Evolutionary conservation across 2,888 invertebrate species (phyloP), one percentile per base, ranked within the genome.

Genomic region (Nebria brevicollis): DNA sequence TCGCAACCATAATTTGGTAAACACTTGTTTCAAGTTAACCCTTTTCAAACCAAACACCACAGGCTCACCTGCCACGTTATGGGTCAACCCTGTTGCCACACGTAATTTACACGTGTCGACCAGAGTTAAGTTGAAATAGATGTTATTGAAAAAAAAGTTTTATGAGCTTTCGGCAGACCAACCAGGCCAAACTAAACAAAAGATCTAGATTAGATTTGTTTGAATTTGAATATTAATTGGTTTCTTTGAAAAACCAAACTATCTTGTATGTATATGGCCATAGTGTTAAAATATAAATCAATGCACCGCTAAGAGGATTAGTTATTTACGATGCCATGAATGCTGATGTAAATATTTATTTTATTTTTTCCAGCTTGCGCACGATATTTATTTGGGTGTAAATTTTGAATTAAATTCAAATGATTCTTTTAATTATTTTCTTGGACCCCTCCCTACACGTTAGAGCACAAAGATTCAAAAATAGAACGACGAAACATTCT

Each of bases 1-100:
- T 76, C 66, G 81, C 70, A 77, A 77, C 77, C 81, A 77, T 81
- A 81, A 81, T 81, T 81, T 81, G 81, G 81, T 81, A 81, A 81
- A 81, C 81, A 81, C 81, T 81, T 77, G 77, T 77, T 81, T 81
- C 34, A 34, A 34, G 34, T 34, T 64, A 81, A 81, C 81, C 81
- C 81, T 81, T 77, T 77, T 25, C 76, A 25, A 43, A 41, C 10
- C 41, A 41, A 70, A 54, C 77, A 41, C 70, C 26, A 42, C 11
- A 20, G 75, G 79, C 79, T 74, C 75, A 75, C 74, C 15, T 25
- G 66, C 65, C 66, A 54, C 66, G 64, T 77, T 72, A 70, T 54
- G 25, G 72, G 77, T 66, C 73, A 77, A 26, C 77, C 72, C 65
- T 66, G 76, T 10, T 66, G 25, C 66, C 26, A 54, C 43, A 70